Base-by-base conservation (phyloP, 2,797 vertebrate species). In the Rhodeus uyekii region DNA sequence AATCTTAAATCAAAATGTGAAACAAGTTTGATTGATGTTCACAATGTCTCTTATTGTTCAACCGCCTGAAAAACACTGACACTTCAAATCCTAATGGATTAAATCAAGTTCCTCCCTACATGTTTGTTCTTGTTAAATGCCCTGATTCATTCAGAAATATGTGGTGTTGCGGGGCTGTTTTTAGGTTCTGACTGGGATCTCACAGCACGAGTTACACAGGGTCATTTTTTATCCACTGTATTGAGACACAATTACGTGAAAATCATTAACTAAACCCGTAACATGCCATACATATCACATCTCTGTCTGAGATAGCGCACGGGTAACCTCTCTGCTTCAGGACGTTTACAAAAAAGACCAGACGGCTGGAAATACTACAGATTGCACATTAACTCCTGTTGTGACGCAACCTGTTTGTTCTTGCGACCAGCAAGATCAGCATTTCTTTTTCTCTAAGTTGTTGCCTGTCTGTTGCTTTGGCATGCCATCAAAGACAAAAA, bases 251-350 rank as follows among this genome's bases (percentile, higher is more conserved):
- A 46, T 61, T 22, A 55, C 18, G 58, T 63, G 64, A 65, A 38
- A 85, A 87, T 87, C 32, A 85, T 85, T 84, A 85, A 85, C 86
- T 34, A 75, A 81, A 46, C 29, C 80, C 74, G 68, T 65, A 79
- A 60, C 69, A 77, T 48, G 53, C 34, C 77, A 58, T 16, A 36
- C 63, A 68, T 48, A 34, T 48, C 44, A 42, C 60, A 14, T 42
- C 60, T 67, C 22, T 24, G 39, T 24, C 32, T 24, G 48, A 55
- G 34, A 74, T 74, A 74, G 24, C 38, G 18, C 58, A 46, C 24
- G 39, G 19, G 32, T 73, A 34, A 34, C 67, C 53, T 55, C 29
- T n/a, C 42, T 22, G 4, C 29, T 78, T 65, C 60, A 61, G 67
- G 38, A 58, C n/a, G n/a, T 39, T 14, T 13, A 8, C 58, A 27